Conservation (phyloP, 2,797 vertebrate genomes). For the Cichlasoma orientale region DNA sequence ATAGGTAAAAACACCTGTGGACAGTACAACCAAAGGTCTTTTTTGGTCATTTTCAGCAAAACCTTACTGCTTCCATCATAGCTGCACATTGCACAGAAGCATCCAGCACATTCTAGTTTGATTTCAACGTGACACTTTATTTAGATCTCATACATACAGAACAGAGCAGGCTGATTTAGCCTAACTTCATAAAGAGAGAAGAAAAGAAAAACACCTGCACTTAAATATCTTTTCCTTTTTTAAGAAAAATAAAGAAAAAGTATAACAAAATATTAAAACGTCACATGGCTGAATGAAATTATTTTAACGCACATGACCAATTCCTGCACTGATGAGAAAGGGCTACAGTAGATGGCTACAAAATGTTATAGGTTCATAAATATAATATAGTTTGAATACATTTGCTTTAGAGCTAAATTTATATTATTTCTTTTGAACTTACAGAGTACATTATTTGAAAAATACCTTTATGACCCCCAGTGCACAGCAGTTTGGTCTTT, state of each 20-base stretch:
- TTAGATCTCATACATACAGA: conserved; percentile 76
- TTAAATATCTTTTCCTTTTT: conserved; percentile 49
- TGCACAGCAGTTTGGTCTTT: conserved; percentile 85
- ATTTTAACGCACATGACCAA: conserved; percentile 53
- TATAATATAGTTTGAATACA: conserved; percentile 80
- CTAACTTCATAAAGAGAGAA: conserved; percentile 56
- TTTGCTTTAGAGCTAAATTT: conserved; percentile 76
- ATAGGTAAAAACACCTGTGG: too few relatives aligned
- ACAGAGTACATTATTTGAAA: conserved; percentile 79
- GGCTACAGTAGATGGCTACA: conserved; percentile 78
- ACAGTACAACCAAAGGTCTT: background rate
- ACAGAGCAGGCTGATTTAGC: conserved; percentile 50
- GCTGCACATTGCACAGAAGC: background rate
- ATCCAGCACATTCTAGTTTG: background rate
- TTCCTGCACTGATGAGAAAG: conserved; percentile 64
- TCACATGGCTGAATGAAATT: conserved; percentile 62
- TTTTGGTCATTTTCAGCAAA: background rate
- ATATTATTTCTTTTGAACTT: conserved; percentile 72
- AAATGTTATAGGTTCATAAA: conserved; percentile 81
- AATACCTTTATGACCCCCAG: conserved; percentile 79
- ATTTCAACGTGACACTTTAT: conserved; percentile 78
- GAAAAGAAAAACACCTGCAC: conserved; percentile 64
- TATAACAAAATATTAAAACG: conserved; percentile 57
- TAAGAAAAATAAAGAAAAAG: conserved; percentile 13
- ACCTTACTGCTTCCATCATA: background rate